A percentile compares a stretch with the other conserved stretches of the same genome.
These are phyloP conservation scores for Platyrinchus mystaceus DNA, from an alignment of 2,797 vertebrate species.

Conservation along the genomic window DNA sequence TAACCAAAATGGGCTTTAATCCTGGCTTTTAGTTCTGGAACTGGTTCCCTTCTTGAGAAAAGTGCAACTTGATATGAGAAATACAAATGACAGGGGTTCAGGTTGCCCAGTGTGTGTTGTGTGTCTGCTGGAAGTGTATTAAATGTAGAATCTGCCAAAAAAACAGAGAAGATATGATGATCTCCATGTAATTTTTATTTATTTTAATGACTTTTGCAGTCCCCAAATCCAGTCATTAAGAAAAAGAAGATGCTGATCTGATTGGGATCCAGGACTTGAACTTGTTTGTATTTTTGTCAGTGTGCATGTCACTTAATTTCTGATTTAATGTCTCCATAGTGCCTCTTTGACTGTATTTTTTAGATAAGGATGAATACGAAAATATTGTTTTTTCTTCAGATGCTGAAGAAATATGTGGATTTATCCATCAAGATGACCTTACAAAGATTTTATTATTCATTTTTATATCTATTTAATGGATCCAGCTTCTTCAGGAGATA, in stretches of 20 bases:
- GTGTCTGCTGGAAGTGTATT: neutral
- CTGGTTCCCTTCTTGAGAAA: neutral
- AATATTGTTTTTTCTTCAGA: neutral
- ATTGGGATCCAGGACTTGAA: neutral
- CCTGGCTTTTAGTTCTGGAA: neutral
- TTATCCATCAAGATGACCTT: neutral
- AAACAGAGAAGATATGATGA: neutral
- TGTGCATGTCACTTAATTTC: neutral
- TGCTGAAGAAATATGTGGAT: neutral
- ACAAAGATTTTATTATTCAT: neutral
- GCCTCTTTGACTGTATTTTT: neutral
- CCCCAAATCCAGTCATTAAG: neutral
- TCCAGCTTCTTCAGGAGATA: neutral
- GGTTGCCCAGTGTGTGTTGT: neutral
- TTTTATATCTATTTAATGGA: neutral
- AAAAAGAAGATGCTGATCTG: neutral
- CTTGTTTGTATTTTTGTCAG: neutral
- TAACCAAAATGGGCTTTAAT: neutral
- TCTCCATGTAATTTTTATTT: neutral
- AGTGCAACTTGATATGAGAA: neutral
- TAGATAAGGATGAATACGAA: neutral
- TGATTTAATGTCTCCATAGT: neutral
- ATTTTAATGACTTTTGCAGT: neutral
- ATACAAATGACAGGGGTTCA: neutral
- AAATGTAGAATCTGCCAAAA: neutral